Evolutionary conservation across 2,113 vertebrate genomes (phyloP).

Genomic region (Pomatorhinus ruficollis): DNA sequence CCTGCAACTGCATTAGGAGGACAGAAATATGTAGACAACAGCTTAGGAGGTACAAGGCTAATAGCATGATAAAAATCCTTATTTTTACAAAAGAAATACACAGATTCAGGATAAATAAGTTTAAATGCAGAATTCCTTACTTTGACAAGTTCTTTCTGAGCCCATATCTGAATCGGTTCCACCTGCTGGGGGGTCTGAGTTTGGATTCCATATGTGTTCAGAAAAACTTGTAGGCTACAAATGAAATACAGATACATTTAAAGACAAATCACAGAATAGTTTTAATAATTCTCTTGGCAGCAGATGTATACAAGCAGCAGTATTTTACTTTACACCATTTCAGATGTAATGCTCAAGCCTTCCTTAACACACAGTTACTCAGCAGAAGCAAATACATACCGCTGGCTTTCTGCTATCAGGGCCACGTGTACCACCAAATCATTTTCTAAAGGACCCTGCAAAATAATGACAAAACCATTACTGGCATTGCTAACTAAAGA

Average conservation of each 20-base stretch:
- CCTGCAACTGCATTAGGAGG: background rate
- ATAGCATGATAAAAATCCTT: background rate
- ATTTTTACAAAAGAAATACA: background rate
- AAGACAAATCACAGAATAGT: background rate
- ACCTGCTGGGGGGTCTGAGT: slow-evolving; percentile 98
- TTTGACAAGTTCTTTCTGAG: slow-evolving; percentile 96
- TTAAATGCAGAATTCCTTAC: slow-evolving; percentile 70
- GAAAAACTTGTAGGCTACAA: slow-evolving; percentile 92
- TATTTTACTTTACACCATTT: background rate
- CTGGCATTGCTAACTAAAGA: background rate
- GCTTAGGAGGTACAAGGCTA: background rate
- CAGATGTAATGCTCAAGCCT: background rate
- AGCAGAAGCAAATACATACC: slow-evolving; percentile 76
- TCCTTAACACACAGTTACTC: background rate
- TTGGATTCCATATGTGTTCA: slow-evolving; percentile 97
- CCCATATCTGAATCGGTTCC: slow-evolving; percentile 98
- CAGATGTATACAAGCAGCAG: background rate
- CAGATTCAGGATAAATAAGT: background rate
- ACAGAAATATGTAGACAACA: background rate
- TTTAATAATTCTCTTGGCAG: background rate
- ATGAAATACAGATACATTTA: background rate
- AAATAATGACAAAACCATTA: slow-evolving; percentile 9
- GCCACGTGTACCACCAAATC: slow-evolving; percentile 93
- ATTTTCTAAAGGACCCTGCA: slow-evolving; percentile 93
- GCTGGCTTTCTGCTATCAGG: slow-evolving; percentile 95